Evolutionary conservation across 2,888 invertebrate species (phyloP), one percentile per base, ranked within the genome.

Genomic region (Prenolepis imparis): DNA sequence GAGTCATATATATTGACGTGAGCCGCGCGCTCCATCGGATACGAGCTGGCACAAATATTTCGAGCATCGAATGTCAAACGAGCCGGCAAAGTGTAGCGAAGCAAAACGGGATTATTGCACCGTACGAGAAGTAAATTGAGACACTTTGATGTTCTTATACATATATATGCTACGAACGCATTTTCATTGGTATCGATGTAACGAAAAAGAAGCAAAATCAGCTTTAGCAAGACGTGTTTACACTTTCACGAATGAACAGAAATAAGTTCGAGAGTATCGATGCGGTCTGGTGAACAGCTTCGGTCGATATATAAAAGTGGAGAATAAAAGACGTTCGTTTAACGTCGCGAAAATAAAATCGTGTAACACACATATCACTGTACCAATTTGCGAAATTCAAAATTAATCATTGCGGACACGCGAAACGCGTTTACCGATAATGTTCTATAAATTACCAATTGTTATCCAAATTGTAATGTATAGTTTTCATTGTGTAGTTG

Each of bases 11-110:
- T 70, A 74, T 70, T 28, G 66, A 32, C 39, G 66, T 41, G 74
- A 57, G 41, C 59, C 70, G 52, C 70, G 52, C 41, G 55, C 63
- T 84, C 74, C 61, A 41, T 73, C 28, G 72, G 57, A 48, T 48
- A 63, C 48, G 28, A n/a, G 21, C 12, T n/a, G 32, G 39, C 64
- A 36, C 39, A 70, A 83, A 84, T 88, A 86, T 86, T 77, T 84
- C 74, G 57, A 61, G 59, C 75, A 73, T 55, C 24, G 73, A 82
- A 68, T 61, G 52, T 41, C 75, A 83, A 73, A 83, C 72, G 82
- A 77, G 72, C 52, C 73, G 61, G 68, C 48, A 74, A 78, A 87
- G 59, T 66, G 64, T 41, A 41, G 55, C 32, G 4, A 63, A 70
- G 48, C 59, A 59, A 72, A 74, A 61, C 11, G n/a, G 18, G 61